Conservation (phyloP, 2,113 vertebrate species). For the Gobius niger region DNA sequence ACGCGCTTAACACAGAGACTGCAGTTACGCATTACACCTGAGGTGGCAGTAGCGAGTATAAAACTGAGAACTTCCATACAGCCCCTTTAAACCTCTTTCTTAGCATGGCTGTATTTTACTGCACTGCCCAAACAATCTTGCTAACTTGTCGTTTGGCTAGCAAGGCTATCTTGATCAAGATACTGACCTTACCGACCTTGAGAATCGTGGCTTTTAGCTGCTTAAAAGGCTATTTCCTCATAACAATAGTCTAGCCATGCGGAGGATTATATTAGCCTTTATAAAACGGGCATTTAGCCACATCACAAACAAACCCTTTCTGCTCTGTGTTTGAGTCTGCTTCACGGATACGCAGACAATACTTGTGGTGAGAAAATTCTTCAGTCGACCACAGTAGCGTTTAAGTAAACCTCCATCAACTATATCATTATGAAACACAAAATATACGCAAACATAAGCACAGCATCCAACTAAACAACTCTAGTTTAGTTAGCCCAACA, state of each 20-base stretch:
- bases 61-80: too few relatives aligned
- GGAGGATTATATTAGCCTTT: conserved; percentile 1
- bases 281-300: conserved; percentile 18
- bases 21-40: too few relatives aligned
- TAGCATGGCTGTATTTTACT: too few relatives aligned
- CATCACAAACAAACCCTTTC: conserved; percentile 26
- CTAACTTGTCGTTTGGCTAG: too few relatives aligned
- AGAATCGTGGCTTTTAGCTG: background rate
- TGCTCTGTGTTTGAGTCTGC: conserved; percentile 30
- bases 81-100: too few relatives aligned
- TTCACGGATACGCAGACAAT: conserved; percentile 57
- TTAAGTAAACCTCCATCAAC: conserved; percentile 7
- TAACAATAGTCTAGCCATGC: conserved; percentile 21
- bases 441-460: background rate
- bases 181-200: too few relatives aligned
- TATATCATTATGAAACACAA: conserved; percentile 25
- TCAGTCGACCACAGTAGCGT: conserved; percentile 17
- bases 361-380: conserved; percentile 56
- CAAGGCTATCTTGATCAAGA: too few relatives aligned
- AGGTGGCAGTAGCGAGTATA: too few relatives aligned
- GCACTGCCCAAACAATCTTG: too few relatives aligned
- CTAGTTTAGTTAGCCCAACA: conserved; percentile 7
- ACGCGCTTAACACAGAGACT: too few relatives aligned
- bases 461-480: conserved; percentile 8
- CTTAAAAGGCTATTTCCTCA: conserved; percentile 15